Evolutionary conservation across 2,797 vertebrate species (phyloP).

Genomic region (Neosilurus mollespiculum): DNA sequence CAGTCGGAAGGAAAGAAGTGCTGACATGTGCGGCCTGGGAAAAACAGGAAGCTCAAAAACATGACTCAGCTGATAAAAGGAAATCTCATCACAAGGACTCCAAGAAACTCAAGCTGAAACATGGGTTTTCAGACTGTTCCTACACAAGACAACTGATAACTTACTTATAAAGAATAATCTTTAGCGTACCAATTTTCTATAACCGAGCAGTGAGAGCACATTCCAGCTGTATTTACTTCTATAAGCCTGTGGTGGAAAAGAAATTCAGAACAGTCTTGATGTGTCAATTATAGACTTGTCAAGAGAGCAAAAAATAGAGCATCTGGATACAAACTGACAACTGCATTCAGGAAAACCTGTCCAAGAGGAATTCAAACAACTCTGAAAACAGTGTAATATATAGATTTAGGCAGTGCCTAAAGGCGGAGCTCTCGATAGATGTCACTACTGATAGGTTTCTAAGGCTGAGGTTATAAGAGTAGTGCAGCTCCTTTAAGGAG

Average conservation of each 20-base stretch:
- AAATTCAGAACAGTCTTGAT: neutral
- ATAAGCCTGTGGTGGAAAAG: neutral
- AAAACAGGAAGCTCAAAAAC: constrained; percentile 24
- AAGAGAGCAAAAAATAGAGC: neutral
- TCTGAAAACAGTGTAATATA: neutral
- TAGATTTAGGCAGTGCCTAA: no score
- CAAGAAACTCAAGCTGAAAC: neutral
- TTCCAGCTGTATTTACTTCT: neutral
- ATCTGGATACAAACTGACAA: neutral
- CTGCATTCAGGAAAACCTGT: neutral
- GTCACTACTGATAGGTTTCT: no score
- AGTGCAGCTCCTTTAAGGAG: no score
- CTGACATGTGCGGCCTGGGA: constrained; percentile 1
- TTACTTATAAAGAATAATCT: no score
- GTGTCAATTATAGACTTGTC: neutral
- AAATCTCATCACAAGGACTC: neutral
- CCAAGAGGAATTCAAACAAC: neutral
- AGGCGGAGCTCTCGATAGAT: no score
- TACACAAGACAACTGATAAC: no score
- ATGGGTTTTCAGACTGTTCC: neutral
- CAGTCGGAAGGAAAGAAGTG: constrained; percentile 11
- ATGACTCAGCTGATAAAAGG: neutral
- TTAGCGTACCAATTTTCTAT: no score
- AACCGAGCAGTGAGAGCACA: neutral
- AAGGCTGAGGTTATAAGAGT: no score